Percentiles rank a stretch among this genome's conserved stretches.
Conservation (phyloP, 2,113 vertebrate genomes). For the Willisornis vidua region DNA sequence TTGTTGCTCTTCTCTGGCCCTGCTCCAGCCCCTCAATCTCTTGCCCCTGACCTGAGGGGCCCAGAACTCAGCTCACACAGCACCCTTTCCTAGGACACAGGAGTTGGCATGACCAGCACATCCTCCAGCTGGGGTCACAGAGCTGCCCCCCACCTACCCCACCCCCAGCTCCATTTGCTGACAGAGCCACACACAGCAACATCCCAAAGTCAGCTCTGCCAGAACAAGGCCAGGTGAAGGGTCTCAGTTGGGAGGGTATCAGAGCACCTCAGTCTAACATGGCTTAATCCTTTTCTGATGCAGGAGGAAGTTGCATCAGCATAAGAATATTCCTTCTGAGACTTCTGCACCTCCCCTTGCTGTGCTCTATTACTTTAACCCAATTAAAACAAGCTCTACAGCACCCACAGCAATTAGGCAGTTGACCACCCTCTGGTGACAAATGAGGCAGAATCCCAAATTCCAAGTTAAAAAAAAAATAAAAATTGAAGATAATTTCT, state of each 20-base stretch:
- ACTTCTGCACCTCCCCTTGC: neutral
- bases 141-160: neutral
- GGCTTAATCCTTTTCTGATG: neutral
- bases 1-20: too few species aligned
- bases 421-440: neutral
- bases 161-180: neutral
- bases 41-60: too few species aligned
- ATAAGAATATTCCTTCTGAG: neutral
- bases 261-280: neutral
- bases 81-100: neutral
- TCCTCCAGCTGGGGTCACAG: neutral
- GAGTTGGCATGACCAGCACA: neutral
- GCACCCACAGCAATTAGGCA: neutral
- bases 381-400: neutral
- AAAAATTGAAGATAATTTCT: too few species aligned
- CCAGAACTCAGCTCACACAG: too few species aligned
- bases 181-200: accelerated
- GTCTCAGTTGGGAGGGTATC: neutral
- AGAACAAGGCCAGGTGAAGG: neutral
- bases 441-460: neutral
- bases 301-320: neutral
- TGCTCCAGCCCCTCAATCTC: too few species aligned
- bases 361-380: neutral
- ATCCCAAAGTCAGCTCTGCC: neutral
- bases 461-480: neutral